phyloP scores from a whole-genome alignment of 2,888 invertebrate genomes.

The Blastobasis lacticolella region DNA sequence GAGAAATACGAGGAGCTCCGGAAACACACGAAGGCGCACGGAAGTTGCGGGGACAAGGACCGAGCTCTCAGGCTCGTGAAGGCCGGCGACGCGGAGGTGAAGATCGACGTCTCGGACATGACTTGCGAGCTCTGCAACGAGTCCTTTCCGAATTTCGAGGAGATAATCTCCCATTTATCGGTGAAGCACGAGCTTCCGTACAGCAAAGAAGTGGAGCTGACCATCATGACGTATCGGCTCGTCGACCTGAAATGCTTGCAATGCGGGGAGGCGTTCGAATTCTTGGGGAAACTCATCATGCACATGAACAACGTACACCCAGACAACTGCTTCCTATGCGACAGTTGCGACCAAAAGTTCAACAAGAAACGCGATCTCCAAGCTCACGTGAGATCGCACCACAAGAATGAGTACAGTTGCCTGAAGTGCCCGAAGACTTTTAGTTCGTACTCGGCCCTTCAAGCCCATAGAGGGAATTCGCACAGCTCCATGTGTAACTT shows the following conservation, averaged over 20 bases:
- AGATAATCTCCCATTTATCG: constrained; percentile 36
- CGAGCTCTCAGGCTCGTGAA: constrained; percentile 41
- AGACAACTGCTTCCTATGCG: constrained; percentile 32
- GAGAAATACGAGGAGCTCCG: constrained; percentile 28
- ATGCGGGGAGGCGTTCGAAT: constrained; percentile 36
- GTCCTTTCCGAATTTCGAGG: constrained; percentile 23
- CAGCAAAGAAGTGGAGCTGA: constrained; percentile 28
- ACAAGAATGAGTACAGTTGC: constrained; percentile 39
- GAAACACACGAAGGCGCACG: constrained; percentile 44
- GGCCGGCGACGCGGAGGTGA: constrained; percentile 43
- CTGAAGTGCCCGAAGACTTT: constrained; percentile 36
- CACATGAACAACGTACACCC: constrained; percentile 46
- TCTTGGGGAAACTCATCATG: constrained; percentile 36
- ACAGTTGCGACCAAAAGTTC: constrained; percentile 37
- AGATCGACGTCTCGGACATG: constrained; percentile 52
- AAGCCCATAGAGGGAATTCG: constrained; percentile 36
- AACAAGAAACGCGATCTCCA: constrained; percentile 44
- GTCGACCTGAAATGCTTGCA: constrained; percentile 42
- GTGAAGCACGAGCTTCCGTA: constrained; percentile 39
- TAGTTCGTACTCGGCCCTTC: constrained; percentile 25
- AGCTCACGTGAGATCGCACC: constrained; percentile 36
- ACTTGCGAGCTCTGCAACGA: constrained; percentile 41
- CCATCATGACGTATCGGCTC: constrained; percentile 37
- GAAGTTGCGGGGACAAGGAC: constrained; percentile 34
- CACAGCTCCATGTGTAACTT: constrained; percentile 49